phyloP scores from a whole-genome alignment of 2,113 vertebrate genomes.

The Atrichornis clamosus region DNA sequence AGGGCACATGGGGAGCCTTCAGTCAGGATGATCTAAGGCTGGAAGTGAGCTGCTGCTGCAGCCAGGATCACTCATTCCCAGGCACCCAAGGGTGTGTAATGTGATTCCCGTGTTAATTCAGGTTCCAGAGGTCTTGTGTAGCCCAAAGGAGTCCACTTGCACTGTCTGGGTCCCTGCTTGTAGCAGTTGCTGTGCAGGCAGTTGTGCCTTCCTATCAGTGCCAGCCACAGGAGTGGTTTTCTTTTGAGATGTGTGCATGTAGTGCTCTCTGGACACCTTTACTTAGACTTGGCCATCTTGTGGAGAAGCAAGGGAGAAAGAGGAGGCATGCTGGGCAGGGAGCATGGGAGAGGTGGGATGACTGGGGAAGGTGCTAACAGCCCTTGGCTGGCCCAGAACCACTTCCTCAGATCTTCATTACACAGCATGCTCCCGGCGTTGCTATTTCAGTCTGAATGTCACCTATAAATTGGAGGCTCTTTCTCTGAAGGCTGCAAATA shows the following conservation, averaged over 20 bases:
- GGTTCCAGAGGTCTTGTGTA: neutral
- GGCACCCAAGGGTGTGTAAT: neutral
- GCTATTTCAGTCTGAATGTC: conserved; percentile 74
- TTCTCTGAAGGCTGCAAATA: conserved; percentile 73
- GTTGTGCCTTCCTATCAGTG: neutral
- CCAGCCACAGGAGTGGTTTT: neutral
- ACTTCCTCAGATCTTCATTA: conserved; percentile 76
- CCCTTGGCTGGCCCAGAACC: conserved; percentile 69
- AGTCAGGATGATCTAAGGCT: neutral
- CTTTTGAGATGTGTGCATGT: neutral
- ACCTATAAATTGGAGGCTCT: conserved; percentile 70
- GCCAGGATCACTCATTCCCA: neutral
- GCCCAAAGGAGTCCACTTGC: neutral
- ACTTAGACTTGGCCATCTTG: neutral
- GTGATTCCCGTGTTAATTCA: neutral
- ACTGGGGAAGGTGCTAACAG: conserved; percentile 74
- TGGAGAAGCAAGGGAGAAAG: neutral
- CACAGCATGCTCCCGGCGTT: conserved; percentile 63
- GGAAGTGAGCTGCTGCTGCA: neutral
- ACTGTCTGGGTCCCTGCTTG: neutral
- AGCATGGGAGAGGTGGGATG: conserved; percentile 63
- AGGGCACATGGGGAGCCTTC: neutral
- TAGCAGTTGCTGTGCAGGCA: neutral
- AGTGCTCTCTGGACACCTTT: neutral
- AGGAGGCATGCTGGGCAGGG: neutral